Evolutionary conservation across 2,797 vertebrate species (phyloP).

Genomic region (Cephalopachus bancanus): DNA sequence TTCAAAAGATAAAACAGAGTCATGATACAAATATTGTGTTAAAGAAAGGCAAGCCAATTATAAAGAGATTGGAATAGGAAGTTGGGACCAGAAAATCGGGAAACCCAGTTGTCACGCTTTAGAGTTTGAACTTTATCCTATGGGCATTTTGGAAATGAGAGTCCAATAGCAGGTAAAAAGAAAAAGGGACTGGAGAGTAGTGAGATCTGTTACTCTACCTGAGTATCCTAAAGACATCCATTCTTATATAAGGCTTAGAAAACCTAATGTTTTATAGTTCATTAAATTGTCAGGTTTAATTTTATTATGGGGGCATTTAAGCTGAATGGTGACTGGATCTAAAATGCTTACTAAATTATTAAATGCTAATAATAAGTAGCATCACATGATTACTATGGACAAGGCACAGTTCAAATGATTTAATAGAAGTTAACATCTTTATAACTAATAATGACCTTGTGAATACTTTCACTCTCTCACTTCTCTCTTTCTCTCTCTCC

Average conservation of each 20-base stretch:
- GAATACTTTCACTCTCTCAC: background rate
- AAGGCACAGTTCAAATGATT: background rate
- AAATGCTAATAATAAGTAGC: background rate
- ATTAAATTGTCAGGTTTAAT: background rate
- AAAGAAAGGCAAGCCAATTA: background rate
- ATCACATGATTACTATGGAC: background rate
- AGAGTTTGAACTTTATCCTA: background rate
- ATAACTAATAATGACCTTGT: background rate
- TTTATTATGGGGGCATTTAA: background rate
- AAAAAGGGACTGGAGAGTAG: background rate
- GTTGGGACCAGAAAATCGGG: background rate
- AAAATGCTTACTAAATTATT: constrained; percentile 4
- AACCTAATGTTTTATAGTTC: background rate
- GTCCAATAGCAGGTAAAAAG: background rate
- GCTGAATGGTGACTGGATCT: background rate
- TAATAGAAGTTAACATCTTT: background rate
- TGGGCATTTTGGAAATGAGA: background rate
- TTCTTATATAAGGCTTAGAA: background rate
- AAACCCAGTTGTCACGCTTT: background rate
- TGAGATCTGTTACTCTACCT: background rate
- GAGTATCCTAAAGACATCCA: background rate
- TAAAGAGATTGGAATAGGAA: background rate
- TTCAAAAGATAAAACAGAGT: background rate
- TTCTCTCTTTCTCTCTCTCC: too few species aligned
- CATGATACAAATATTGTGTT: background rate